These are phyloP conservation scores for Drosophila prostipennis DNA, from an alignment of 2,888 invertebrate genomes.

Conservation along the genomic window DNA sequence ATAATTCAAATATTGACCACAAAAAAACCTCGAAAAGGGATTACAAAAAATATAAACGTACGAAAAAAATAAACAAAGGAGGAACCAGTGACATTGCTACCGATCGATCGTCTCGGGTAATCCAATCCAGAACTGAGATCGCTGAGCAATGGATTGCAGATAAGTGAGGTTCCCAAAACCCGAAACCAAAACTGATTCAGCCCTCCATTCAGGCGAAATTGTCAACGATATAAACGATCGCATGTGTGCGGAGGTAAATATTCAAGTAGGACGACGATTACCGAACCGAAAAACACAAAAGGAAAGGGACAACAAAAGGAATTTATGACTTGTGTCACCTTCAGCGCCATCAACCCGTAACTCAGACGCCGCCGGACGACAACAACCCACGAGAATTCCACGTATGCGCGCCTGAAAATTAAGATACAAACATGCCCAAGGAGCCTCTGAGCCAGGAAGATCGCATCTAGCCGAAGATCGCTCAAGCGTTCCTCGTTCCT, in stretches of 20 bases:
- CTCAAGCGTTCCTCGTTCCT: constrained; percentile 71
- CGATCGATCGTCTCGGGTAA: constrained; percentile 65
- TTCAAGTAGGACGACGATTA: constrained; percentile 39
- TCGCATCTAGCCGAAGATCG: constrained; percentile 54
- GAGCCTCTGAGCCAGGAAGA: constrained; percentile 59
- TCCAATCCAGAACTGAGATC: constrained; percentile 58
- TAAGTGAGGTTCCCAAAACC: constrained; percentile 48
- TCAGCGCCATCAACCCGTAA: constrained; percentile 80
- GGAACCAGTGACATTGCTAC: constrained; percentile 67
- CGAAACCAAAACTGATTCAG: constrained; percentile 59
- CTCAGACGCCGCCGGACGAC: constrained; percentile 63
- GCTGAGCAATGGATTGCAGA: constrained; percentile 40
- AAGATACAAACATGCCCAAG: constrained; percentile 77
- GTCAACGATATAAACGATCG: constrained; percentile 55
- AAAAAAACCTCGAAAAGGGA: constrained; percentile 13
- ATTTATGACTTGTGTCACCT: constrained; percentile 82
- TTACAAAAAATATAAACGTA: constrained; percentile 47
- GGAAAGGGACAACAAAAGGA: constrained; percentile 62
- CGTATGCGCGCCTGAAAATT: constrained; percentile 78
- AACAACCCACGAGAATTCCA: constrained; percentile 61
- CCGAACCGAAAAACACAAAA: constrained; percentile 5
- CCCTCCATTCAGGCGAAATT: constrained; percentile 71
- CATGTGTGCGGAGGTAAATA: constrained; percentile 34
- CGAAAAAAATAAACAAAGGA: constrained; percentile 68
- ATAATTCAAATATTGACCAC: constrained; percentile 58